Percentiles rank a stretch among this genome's conserved stretches.
These are phyloP conservation scores for Nipponia nippon DNA, from an alignment of 2,113 vertebrate genomes.

Conservation along the genomic window DNA sequence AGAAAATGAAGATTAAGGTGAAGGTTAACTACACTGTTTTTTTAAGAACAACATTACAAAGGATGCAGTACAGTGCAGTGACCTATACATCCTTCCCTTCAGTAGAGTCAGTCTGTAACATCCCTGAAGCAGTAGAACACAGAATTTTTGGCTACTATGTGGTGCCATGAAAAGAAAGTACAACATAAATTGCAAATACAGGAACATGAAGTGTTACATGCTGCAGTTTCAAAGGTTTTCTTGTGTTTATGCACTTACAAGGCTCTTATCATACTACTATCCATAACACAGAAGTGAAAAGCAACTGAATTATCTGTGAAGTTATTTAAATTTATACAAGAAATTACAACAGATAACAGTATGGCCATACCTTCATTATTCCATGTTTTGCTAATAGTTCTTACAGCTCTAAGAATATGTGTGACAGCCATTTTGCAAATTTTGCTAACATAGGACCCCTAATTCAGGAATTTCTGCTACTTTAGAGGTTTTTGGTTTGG, in stretches of 20 bases:
- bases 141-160: neutral
- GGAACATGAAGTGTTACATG: neutral
- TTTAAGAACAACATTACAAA: neutral
- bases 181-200: neutral
- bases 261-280: neutral
- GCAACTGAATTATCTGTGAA: neutral
- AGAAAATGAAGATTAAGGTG: neutral
- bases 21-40: neutral
- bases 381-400: neutral
- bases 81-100: neutral
- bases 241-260: neutral
- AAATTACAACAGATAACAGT: neutral
- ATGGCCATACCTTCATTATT: neutral
- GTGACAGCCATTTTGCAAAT: neutral
- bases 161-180: neutral
- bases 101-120: neutral
- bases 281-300: neutral
- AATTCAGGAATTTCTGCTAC: neutral
- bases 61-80: neutral
- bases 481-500: neutral
- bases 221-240: neutral
- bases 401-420: neutral
- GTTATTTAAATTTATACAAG: neutral
- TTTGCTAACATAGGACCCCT: neutral
- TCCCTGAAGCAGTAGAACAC: neutral